Conservation (phyloP, 2,797 vertebrate genomes). For the Siniperca undulata region DNA sequence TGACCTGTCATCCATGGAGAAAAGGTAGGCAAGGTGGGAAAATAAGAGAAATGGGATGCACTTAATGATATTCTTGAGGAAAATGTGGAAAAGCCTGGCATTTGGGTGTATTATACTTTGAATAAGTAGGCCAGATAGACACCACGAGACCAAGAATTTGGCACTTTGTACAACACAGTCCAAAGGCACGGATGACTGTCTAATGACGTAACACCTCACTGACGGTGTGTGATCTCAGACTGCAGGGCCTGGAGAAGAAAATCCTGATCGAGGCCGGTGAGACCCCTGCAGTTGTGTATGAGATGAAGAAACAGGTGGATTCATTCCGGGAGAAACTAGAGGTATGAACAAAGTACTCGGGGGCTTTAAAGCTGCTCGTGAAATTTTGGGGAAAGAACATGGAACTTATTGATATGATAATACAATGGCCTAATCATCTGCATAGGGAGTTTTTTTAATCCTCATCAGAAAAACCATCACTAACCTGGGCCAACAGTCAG, state of each 20-base stretch:
- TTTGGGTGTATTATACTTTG: not conserved
- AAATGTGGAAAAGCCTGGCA: not conserved
- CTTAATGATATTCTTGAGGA: not conserved
- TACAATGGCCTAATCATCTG: not conserved
- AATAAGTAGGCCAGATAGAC: not conserved
- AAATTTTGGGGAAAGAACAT: not conserved
- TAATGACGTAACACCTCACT: not conserved
- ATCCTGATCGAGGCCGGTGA: constrained; percentile 78
- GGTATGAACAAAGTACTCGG: constrained; percentile 46
- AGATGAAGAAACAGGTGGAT: constrained; percentile 88
- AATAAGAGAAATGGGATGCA: not conserved
- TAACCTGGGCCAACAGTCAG: not conserved
- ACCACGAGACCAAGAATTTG: not conserved
- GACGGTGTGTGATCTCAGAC: constrained; percentile 65
- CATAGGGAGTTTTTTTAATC: not conserved
- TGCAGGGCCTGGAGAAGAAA: constrained; percentile 86
- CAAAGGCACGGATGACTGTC: not conserved
- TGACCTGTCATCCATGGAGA: constrained; percentile 87
- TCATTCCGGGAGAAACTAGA: constrained; percentile 87
- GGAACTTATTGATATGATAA: not conserved
- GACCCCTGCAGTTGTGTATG: constrained; percentile 83
- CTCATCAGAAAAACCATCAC: not conserved
- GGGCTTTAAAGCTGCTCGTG: not conserved
- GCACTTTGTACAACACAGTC: not conserved
- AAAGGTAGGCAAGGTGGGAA: constrained; percentile 75